Evolutionary conservation across 2,888 invertebrate species (phyloP), one percentile per base, ranked within the genome.

Genomic region (Drosophila histrio): DNA sequence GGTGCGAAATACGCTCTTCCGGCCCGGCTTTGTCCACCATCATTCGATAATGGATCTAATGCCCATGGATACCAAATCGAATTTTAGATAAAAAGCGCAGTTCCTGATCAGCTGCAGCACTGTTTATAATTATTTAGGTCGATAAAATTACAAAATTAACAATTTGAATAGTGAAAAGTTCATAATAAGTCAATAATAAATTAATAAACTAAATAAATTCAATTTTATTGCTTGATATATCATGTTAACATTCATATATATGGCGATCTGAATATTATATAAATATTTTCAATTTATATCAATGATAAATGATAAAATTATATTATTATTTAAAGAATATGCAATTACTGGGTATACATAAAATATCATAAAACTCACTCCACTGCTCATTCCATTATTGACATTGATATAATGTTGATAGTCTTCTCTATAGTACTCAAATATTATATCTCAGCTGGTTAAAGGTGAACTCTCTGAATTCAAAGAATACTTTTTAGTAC

Each of bases 1-100:
- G 87, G 87, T 86, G 89, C 80, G 72, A 89, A 75, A 69, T 57
- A 38, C 43, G 15, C 26, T 26, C 38, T 5, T 21, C 17, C 7
- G 41, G 21, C 26, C 53, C 36, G 19, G n/a, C n/a, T n/a, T n/a
- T n/a, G n/a, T n/a, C n/a, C n/a, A n/a, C n/a, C n/a, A 38, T 28
- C 15, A 11, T 52, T 22, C 22, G 19, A 50, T 54, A 58, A 44
- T 36, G 36, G 8, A 13, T 38, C 22, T 21, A 44, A 28, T 21
- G 17, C 22, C 19, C 28, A 17, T 41, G 39, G 41, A 24, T n/a
- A 24, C 24, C 34, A 22, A 32, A 19, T 58, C 17, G 21, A 34
- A 28, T 8, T 17, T 15, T 15, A 26, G 30, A 17, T 32, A 46
- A n/a, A 43, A 50, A 34, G 2, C 11, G 5, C 7, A 8, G 0